These are phyloP conservation scores for Neodiprion fabricii DNA, from an alignment of 1,140 invertebrate species.

Conservation along the genomic window DNA sequence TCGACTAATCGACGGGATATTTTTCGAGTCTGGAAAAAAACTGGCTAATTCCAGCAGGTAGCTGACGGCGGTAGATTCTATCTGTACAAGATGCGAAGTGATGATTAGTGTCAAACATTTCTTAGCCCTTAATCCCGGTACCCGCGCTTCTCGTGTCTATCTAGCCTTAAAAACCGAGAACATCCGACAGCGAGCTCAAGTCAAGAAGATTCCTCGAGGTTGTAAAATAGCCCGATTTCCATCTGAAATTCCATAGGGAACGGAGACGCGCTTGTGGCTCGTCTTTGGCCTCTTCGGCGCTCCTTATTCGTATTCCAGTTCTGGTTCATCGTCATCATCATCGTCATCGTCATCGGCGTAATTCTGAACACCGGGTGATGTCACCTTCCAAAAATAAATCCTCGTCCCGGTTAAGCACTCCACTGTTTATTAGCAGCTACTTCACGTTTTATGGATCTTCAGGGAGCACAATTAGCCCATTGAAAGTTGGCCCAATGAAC, in stretches of 20 bases:
- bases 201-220: not conserved
- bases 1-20: not conserved
- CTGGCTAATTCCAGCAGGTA: not conserved
- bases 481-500: not conserved
- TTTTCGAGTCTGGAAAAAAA: not conserved
- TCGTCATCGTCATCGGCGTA: too few species aligned
- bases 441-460: not conserved
- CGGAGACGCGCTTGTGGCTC: too few species aligned
- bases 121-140: not conserved
- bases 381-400: too few species aligned
- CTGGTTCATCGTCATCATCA: too few species aligned
- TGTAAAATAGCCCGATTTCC: too few species aligned
- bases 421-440: too few species aligned
- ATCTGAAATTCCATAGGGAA: too few species aligned
- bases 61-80: constrained; percentile 7
- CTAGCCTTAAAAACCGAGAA: not conserved
- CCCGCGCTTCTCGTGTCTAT: not conserved
- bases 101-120: constrained; percentile 12
- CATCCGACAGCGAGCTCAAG: not conserved
- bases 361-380: too few species aligned
- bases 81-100: constrained; percentile 7
- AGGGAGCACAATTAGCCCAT: too few species aligned
- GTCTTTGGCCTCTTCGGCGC: too few species aligned
- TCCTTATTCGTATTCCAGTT: too few species aligned
- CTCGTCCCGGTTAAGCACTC: too few species aligned